Conservation (phyloP, 2,888 invertebrate genomes). For the Zonitis immaculata region DNA sequence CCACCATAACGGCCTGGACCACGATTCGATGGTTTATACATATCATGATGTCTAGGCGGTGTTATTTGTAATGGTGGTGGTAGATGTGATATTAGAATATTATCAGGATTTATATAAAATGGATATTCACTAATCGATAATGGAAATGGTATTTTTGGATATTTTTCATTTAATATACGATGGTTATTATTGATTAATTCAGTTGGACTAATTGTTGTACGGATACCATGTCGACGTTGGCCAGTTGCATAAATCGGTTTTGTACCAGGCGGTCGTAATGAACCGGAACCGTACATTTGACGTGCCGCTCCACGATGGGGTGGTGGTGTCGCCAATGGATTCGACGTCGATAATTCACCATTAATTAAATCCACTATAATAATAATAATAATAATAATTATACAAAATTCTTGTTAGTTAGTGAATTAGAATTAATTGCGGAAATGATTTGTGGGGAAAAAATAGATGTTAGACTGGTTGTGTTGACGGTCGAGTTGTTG, state of each 20-base stretch:
- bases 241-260: conserved; percentile 45
- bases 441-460: not conserved
- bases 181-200: not conserved
- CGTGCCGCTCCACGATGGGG: conserved; percentile 52
- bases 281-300: conserved; percentile 56
- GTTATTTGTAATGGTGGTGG: not conserved
- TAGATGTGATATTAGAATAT: conserved; percentile 5
- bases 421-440: no score
- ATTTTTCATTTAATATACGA: conserved; percentile 8
- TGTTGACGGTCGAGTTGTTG: not conserved
- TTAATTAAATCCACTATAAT: conserved; percentile 9
- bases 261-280: conserved; percentile 50
- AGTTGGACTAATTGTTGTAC: conserved; percentile 38
- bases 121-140: conserved; percentile 32
- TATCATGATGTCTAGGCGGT: conserved; percentile 2
- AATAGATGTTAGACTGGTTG: not conserved
- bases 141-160: conserved; percentile 24
- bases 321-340: conserved; percentile 47
- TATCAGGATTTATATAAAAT: conserved; percentile 17
- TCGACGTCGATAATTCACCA: conserved; percentile 26
- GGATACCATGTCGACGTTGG: conserved; percentile 45
- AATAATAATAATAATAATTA: no score
- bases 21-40: conserved; percentile 18
- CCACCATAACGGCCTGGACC: conserved; percentile 40
- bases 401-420: no score